Base-by-base conservation (phyloP, 2,113 vertebrate species). In the Hippocampus barbouri region DNA sequence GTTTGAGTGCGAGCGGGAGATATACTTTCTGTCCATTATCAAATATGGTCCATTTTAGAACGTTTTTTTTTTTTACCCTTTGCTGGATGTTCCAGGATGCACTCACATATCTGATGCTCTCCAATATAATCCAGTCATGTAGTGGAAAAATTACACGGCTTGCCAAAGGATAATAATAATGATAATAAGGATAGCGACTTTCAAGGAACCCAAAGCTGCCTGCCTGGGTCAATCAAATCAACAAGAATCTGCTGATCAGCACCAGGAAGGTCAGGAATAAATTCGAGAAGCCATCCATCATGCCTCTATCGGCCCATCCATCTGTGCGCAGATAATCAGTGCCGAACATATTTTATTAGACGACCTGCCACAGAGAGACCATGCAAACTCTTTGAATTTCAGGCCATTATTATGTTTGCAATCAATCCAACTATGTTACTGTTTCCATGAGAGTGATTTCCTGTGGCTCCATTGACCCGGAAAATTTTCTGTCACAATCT, bases 401-500 rank as follows among this genome's bases (percentile, higher is more conserved):
- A 25, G 14, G 12, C 23, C 56, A 5, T 25, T 59, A 59, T 27
- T 59, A 14, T 12, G 5, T 20, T 59, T 10, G 53, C 59, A 34
- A 30, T 61, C 27, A 30, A 61, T 61, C 16, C 59, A 18, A 34
- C 27, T 64, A 51, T 4, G 38, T 80, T 68, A 66, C 21, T 41
- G 12, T 57, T 54, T 74, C 10, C 27, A 68, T 23, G 64, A 25
- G 61, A 67, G 51, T 8, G 75, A 66, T 72, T 66, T 70, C n/a
- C 57, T 38, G 18, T 27, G 38, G 12, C 23, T 82, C 25, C 49
- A 53, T 45, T 8, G 5, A 49, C 67, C 64, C 68, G 8, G 18
- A 62, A 68, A 78, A 70, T 34, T 23, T 56, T 56, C 21, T 53
- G 56, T 73, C 57, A 41, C 1, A 47, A 30, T n/a, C 5, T 23